Base-by-base conservation (phyloP, 92 coral and sea anemone genomes). In the Nematostella vectensis region DNA sequence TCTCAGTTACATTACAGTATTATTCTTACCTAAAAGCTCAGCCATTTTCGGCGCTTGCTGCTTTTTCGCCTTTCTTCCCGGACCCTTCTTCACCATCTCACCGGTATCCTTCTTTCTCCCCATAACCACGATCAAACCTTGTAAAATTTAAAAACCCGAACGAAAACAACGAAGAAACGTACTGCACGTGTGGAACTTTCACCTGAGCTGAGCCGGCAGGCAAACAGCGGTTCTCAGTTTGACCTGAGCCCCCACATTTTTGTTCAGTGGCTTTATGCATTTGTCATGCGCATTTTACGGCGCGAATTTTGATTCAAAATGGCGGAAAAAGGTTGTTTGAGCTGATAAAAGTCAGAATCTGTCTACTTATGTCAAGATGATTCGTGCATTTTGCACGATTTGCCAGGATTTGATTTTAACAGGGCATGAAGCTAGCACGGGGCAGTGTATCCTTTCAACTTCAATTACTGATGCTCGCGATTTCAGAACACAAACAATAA, bases 21-120 rank as follows among this genome's bases (percentile, higher is more conserved):
- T n/a, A n/a, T 15, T 45, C 79, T 69, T 52, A 85, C 94, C 80
- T n/a, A 85, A 48, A 24, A 51, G 31, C 47, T 71, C 62, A 12
- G 88, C 78, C 28, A 80, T 65, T 59, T 85, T 74, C 16, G 94
- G 88, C 17, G 71, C 94, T 4, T 83, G 84, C 29, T 91, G 98
- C 47, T 82, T 82, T 62, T 67, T 83, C 45, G 98, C 77, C 50
- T 87, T 91, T 54, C 87, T 87, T 15, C 98, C 98, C 2, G 98
- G 98, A 11, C 96, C 98, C 55, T 74, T 83, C 63, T 87, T 72
- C 47, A 78, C 65, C 54, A 61, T 57, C 21, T 89, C 67, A 20
- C 29, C 56, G 42, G 65, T 31, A 21, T 45, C 70, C 29, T 67
- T 77, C 26, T 68, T 65, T 54, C 74, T 86, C 31, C 88, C 86